Evolutionary conservation across 2,888 invertebrate genomes (phyloP), one percentile per base, ranked within the genome.

Genomic region (Phengaris alcon): DNA sequence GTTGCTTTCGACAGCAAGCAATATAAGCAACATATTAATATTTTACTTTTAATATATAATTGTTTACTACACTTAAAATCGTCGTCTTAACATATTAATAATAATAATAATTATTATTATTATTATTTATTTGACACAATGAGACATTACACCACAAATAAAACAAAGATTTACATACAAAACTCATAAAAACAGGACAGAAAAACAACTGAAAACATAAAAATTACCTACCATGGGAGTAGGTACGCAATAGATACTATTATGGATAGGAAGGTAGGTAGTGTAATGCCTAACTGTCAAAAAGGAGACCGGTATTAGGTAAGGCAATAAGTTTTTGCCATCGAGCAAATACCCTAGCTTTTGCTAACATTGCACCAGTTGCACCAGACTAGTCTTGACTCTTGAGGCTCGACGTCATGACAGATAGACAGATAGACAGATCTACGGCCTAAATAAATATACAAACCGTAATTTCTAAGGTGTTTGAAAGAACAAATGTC

Each of bases 401-500:
- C 35, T 35, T 70, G 70, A 72, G 35, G 13, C 35, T 35, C 51
- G 70, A 72, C 54, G 35, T 72, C 72, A 44, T 35, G 72, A 54
- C 72, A 72, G 22, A 35, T 54, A 54, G 72, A 44, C 22, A 35
- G 51, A 52, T 35, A 54, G 72, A 44, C 22, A 35, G 51, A 52
- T 35, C 15, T 52, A 70, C 22, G 51, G 10, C 72, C 54, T 72
- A 72, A 35, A 54, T 52, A 72, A 72, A 72, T 72, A 72, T 72
- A 72, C 72, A 72, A 54, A 35, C 7, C 12, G 72, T 22, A 35
- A 22, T 72, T 52, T 22, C 54, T 72, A 72, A 72, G 52, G 72
- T 54, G 72, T 54, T 72, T 72, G 72, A 72, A 72, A 72, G 72
- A 72, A 72, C 72, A 72, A 72, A 72, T 72, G 72, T 72, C 72